Evolutionary conservation across 2,888 invertebrate species (phyloP).

Genomic region (Nymphalis polychloros): DNA sequence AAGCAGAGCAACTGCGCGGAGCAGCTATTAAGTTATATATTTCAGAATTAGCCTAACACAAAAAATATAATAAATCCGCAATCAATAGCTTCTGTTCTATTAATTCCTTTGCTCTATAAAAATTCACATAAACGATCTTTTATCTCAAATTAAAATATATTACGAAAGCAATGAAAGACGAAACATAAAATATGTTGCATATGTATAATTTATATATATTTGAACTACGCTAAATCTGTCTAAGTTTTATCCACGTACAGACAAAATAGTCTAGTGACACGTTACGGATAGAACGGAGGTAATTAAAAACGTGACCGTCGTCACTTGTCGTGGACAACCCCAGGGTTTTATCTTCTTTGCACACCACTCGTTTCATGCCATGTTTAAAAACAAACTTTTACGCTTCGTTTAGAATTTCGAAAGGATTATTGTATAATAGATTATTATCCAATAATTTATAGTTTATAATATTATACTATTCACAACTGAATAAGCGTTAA

Average conservation of each 20-base stretch:
- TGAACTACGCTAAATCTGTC: not conserved
- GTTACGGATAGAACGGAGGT: constrained; percentile 72
- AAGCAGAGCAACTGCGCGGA: no score
- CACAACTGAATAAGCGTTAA: no score
- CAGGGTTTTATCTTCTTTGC: constrained; percentile 75
- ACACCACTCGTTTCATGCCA: constrained; percentile 62
- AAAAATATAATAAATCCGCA: no score
- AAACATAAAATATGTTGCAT: not conserved
- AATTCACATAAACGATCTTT: no score
- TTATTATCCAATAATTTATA: not conserved
- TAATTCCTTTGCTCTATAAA: no score
- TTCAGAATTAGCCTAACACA: no score
- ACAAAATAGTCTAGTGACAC: constrained; percentile 57
- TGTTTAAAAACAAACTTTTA: constrained; percentile 62
- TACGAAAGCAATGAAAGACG: not conserved
- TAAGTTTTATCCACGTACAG: constrained; percentile 18
- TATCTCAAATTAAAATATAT: no score
- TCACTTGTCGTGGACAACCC: constrained; percentile 71
- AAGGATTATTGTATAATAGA: constrained; percentile 14
- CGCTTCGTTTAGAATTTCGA: constrained; percentile 24
- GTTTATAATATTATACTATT: no score
- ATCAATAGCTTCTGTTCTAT: no score
- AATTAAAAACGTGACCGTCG: constrained; percentile 82
- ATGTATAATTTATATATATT: not conserved
- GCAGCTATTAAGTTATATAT: no score